Conservation (phyloP, 2,113 vertebrate species). For the Solenodon paradoxus region DNA sequence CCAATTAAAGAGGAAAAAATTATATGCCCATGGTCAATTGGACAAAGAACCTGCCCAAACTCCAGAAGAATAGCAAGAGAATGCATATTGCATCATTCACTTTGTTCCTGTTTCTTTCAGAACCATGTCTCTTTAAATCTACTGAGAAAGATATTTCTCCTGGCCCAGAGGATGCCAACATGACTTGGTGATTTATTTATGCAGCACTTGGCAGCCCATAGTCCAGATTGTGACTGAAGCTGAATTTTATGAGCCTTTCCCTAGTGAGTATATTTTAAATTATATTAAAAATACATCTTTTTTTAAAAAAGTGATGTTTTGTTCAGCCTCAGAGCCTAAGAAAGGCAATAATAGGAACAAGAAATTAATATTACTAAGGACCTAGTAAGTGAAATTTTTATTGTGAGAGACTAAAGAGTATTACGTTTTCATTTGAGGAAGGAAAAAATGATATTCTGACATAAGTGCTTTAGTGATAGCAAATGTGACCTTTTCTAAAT, state of each 20-base stretch:
- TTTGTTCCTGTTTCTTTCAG: slow-evolving; percentile 58
- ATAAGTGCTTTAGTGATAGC: slow-evolving; percentile 27
- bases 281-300: slow-evolving; percentile 61
- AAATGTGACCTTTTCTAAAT: slow-evolving; percentile 25
- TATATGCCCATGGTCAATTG: background rate
- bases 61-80: background rate
- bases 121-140: slow-evolving; percentile 84
- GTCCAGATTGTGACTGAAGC: slow-evolving; percentile 85
- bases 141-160: slow-evolving; percentile 78
- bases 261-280: slow-evolving; percentile 82
- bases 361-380: slow-evolving; percentile 63
- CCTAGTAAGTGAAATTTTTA: slow-evolving; percentile 71
- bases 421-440: slow-evolving; percentile 51
- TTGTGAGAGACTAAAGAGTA: slow-evolving; percentile 62
- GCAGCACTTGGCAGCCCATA: slow-evolving; percentile 83
- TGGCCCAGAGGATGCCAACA: slow-evolving; percentile 84
- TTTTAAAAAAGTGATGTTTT: slow-evolving; percentile 60
- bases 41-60: slow-evolving; percentile 15
- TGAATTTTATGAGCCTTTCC: slow-evolving; percentile 84
- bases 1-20: slow-evolving; percentile 8
- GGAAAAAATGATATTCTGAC: slow-evolving; percentile 47
- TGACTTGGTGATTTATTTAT: slow-evolving; percentile 87
- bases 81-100: background rate
- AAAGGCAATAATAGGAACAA: slow-evolving; percentile 24
- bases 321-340: slow-evolving; percentile 57